These are phyloP conservation scores for Caranx ignobilis DNA, from an alignment of 2,113 vertebrate genomes.

Conservation along the genomic window DNA sequence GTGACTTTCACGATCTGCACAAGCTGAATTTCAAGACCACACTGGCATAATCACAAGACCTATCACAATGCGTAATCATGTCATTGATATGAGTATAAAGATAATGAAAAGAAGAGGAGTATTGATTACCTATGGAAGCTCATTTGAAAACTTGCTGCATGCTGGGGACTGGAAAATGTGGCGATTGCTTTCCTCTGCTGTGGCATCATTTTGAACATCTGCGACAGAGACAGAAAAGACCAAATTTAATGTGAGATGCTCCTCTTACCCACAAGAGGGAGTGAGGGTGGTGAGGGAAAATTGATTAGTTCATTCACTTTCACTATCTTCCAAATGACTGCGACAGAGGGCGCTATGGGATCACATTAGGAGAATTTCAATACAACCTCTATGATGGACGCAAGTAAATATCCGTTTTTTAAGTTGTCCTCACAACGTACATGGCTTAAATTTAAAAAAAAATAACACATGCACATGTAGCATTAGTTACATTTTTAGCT, in stretches of 20 bases:
- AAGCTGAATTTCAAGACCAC: neutral
- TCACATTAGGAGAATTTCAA: neutral
- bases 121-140: conserved; percentile 94
- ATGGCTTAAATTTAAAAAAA: neutral
- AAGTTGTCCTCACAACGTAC: neutral
- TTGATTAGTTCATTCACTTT: conserved; percentile 7
- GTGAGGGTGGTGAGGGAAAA: conserved; percentile 43
- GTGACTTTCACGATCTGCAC: neutral
- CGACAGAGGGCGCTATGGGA: conserved; percentile 71
- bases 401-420: neutral
- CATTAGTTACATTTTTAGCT: neutral
- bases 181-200: conserved; percentile 97
- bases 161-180: conserved; percentile 91
- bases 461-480: neutral
- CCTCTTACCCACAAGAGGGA: conserved; percentile 53
- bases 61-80: neutral
- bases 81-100: neutral
- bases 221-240: conserved; percentile 13
- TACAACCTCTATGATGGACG: neutral
- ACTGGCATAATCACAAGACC: neutral
- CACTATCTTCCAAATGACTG: neutral
- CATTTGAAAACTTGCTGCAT: conserved; percentile 94
- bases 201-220: conserved; percentile 97
- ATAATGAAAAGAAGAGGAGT: neutral
- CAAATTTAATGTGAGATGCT: neutral